Evolutionary conservation across 2,113 vertebrate species (phyloP), one percentile per base, ranked within the genome.

Genomic region (Passer domesticus): DNA sequence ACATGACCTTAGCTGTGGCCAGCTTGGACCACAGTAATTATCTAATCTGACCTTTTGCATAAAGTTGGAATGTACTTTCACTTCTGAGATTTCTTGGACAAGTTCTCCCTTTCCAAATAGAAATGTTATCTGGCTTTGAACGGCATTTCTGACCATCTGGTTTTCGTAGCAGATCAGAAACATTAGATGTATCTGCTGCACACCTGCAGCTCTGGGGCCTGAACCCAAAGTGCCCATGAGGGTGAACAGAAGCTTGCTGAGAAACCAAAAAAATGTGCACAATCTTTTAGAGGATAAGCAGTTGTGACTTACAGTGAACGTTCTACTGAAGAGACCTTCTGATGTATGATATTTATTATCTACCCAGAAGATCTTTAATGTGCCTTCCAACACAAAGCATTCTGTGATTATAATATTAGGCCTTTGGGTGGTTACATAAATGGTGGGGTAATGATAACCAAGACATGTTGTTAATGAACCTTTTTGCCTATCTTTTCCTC

Each of bases 61-160:
- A 62, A 50, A n/a, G 14, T 23, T 83, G 31, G 17, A 93, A 91
- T 5, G 7, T 35, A 46, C 4, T 85, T 85, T 31, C 6, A 31
- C 43, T 72, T 87, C 62, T 85, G 58, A 83, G 18, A 35, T 63
- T 68, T 72, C 43, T 79, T 87, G 56, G 11, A 17, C 18, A 79
- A 67, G 15, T 11, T 78, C 14, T 82, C 15, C 19, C 20, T 82
- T 92, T 90, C 30, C 41, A 67, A 2, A 18, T 64, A 53, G 33
- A 93, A 76, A 56, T 18, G 1, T 66, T 52, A 23, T 6, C 30
- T 68, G 35, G 2, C 52, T 88, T 47, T 76, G 31, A 68, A 72
- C 0, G 0, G 33, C 4, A 24, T 90, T 93, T 56, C 21, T 72
- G 62, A 55, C 3, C 1, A 72, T n/a, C 25, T 85, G 30, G 0